These are phyloP conservation scores for Bucco capensis DNA, from an alignment of 2,113 vertebrate genomes.

Conservation along the genomic window DNA sequence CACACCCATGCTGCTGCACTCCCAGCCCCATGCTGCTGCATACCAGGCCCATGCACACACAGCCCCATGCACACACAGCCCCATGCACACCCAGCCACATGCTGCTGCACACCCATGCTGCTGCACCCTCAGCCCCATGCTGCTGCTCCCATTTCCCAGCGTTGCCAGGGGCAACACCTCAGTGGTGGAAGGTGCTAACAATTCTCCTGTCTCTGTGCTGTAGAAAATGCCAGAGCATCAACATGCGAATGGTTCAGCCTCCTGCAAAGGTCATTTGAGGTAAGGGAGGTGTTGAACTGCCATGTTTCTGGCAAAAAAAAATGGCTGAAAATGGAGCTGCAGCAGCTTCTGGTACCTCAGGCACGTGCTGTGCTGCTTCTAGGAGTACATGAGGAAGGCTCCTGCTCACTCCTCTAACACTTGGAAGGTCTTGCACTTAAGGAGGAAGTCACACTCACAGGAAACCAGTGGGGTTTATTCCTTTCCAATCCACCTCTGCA, in stretches of 20 bases:
- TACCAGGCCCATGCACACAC: too few relatives aligned
- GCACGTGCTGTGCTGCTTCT: background rate
- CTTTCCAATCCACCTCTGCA: background rate
- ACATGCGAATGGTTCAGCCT: slow-evolving; percentile 55
- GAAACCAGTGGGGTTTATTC: background rate
- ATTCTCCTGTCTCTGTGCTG: slow-evolving; percentile 14
- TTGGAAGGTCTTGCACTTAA: background rate
- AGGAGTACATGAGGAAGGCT: background rate
- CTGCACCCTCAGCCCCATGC: background rate
- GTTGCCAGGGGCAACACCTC: slow-evolving; percentile 53
- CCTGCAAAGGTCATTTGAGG: slow-evolving; percentile 45
- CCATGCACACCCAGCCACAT: too few relatives aligned
- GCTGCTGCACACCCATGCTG: slow-evolving; percentile 44
- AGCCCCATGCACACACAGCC: too few relatives aligned
- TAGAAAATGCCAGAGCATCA: slow-evolving; percentile 52
- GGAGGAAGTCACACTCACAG: background rate
- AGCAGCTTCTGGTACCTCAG: fast-evolving
- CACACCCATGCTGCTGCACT: too few relatives aligned
- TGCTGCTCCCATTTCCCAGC: background rate
- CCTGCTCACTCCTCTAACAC: background rate
- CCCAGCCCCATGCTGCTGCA: too few relatives aligned
- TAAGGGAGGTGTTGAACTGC: background rate
- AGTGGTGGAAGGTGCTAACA: slow-evolving; percentile 45
- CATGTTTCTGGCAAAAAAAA: background rate
- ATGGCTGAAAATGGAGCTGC: background rate